Evolutionary conservation across 2,113 vertebrate species (phyloP).

Genomic region (Lonchura striata): DNA sequence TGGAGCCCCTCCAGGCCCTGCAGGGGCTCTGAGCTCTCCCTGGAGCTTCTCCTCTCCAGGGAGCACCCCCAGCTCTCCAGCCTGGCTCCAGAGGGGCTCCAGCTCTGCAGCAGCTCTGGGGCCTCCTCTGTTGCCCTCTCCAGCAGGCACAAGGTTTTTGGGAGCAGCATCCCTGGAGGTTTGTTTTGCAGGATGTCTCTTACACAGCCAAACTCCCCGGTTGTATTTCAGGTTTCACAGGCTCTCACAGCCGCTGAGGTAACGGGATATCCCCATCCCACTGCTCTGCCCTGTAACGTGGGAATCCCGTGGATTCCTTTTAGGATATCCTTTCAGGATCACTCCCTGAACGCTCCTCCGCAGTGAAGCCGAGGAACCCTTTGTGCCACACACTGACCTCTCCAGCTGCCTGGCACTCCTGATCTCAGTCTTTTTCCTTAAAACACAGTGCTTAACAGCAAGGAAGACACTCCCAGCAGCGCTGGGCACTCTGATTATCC

Average conservation of each 20-base stretch:
- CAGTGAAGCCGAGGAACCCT: background rate
- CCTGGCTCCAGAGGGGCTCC: background rate
- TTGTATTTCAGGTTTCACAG: background rate
- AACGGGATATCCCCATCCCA: fast-evolving
- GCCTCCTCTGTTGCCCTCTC: background rate
- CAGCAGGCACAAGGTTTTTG: background rate
- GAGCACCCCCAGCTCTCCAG: background rate
- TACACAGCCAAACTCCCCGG: fast-evolving
- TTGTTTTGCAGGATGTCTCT: background rate
- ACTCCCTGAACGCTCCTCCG: background rate
- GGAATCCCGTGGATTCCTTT: background rate
- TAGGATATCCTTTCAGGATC: background rate
- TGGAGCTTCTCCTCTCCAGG: background rate
- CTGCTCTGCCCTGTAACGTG: fast-evolving
- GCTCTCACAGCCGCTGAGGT: background rate
- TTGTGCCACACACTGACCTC: background rate
- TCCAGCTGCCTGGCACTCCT: background rate
- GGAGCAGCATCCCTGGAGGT: background rate
- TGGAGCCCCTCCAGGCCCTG: background rate
- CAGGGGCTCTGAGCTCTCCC: background rate
- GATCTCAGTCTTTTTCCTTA: background rate
- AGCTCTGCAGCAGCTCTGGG: fast-evolving
- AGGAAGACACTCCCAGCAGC: background rate
- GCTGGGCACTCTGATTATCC: background rate
- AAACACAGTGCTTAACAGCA: background rate